A percentile compares a stretch with the other conserved stretches of the same genome.
These are phyloP conservation scores for Hyla sarda DNA, from an alignment of 2,113 vertebrate species.

Conservation along the genomic window DNA sequence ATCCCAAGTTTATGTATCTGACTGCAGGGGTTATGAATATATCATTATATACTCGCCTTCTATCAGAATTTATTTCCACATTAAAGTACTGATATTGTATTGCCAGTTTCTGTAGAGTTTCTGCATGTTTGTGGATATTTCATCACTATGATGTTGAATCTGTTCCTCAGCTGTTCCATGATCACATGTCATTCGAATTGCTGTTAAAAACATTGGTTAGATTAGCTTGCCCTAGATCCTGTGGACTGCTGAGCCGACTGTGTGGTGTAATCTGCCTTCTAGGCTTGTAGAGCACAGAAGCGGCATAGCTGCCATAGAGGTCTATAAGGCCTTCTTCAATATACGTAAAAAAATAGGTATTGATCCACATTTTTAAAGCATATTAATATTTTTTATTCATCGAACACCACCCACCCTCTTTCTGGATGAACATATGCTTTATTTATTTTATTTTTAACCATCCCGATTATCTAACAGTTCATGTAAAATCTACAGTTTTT, in stretches of 20 bases:
- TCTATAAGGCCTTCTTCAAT: neutral
- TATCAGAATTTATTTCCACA: neutral
- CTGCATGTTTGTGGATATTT: slow-evolving; percentile 10
- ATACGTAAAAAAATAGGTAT: neutral
- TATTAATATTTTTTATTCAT: neutral
- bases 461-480: too few species aligned
- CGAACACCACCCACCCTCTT: neutral
- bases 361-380: neutral
- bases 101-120: neutral
- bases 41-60: neutral
- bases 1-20: neutral
- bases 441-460: too few species aligned
- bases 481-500: too few species aligned
- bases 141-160: neutral
- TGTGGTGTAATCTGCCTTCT: neutral
- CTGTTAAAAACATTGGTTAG: neutral
- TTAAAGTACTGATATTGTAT: neutral
- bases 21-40: neutral
- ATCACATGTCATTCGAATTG: neutral
- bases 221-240: neutral
- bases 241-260: neutral
- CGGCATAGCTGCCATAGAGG: neutral
- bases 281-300: neutral
- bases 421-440: neutral
- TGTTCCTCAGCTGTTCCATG: neutral